phyloP scores from a whole-genome alignment of 2,888 invertebrate species.

The Lathronympha strigana region DNA sequence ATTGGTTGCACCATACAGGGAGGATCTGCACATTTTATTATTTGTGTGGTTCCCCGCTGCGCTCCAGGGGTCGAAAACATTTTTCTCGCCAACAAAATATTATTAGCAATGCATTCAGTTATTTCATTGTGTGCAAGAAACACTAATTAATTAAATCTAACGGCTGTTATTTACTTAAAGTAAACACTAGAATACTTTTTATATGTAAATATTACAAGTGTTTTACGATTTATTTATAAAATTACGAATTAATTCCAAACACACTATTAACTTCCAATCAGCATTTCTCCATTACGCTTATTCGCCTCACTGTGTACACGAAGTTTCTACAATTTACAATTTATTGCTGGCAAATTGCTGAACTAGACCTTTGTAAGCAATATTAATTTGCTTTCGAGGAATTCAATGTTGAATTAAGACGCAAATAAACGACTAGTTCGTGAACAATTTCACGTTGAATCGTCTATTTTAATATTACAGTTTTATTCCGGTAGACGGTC shows the following conservation, averaged over 20 bases:
- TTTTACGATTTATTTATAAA: constrained; percentile 20
- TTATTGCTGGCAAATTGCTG: constrained; percentile 35
- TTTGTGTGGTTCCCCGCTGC: constrained; percentile 66
- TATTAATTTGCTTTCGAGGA: constrained; percentile 34
- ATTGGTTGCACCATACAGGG: constrained; percentile 61
- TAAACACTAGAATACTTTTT: background rate
- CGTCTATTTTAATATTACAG: constrained; percentile 20
- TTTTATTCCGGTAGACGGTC: constrained; percentile 7
- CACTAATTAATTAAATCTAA: background rate
- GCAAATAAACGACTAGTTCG: constrained; percentile 30
- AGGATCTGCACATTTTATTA: constrained; percentile 69
- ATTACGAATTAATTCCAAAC: constrained; percentile 9
- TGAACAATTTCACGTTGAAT: constrained; percentile 15
- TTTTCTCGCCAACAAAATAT: constrained; percentile 13
- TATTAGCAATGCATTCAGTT: background rate
- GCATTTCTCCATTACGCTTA: constrained; percentile 21
- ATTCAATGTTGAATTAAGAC: constrained; percentile 29
- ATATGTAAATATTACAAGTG: constrained; percentile 28
- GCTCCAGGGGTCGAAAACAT: constrained; percentile 56
- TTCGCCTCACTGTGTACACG: constrained; percentile 24
- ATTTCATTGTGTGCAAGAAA: background rate
- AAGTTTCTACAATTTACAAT: constrained; percentile 32
- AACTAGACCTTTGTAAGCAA: constrained; percentile 34
- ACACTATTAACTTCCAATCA: constrained; percentile 28
- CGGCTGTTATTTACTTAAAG: background rate